Base-by-base conservation (phyloP, 2,888 invertebrate genomes). In the Hemaris fuciformis region DNA sequence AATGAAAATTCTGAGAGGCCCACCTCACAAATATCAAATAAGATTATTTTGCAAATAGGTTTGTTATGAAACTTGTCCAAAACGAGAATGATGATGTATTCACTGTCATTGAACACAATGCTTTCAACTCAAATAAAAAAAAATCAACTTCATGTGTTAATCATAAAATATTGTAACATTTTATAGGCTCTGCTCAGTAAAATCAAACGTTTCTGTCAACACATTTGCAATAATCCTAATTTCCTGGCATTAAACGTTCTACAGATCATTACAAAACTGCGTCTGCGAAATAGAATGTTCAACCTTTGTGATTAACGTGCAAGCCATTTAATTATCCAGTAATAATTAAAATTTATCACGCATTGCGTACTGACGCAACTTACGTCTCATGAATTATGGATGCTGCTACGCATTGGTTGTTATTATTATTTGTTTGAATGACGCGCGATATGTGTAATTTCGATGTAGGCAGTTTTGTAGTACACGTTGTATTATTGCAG, bases 251-350 rank as follows among this genome's bases (percentile, higher is more conserved):
- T 27, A 27, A 48, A 48, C 15, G 8, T 48, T 48, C 25, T 2
- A n/a, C 6, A 25, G 7, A 6, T 27, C 15, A 53, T 53, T 31
- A 15, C 6, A 6, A 27, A 8, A 53, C 15, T 53, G 15, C 15
- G 25, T 53, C 27, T 4, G 27, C 7, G 27, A 15, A 27, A 8
- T n/a, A 27, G 48, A 53, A 53, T 27, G 48, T 53, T 15, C 15
- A 53, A 53, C 48, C 48, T 53, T 27, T 27, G 48, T 27, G 15
- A 53, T 53, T 53, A 53, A 18, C 15, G 48, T 53, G 27, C 48
- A 53, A 53, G 27, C n/a, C 27, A 48, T 48, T 25, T 27, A 25
- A 27, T 27, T 53, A 53, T 15, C 6, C 10, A 53, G 48, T 53
- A 8, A 27, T 31, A 53, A 53, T 53, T 53, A 15, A 25, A 27